These are phyloP conservation scores for Potamarius usumacintae DNA, from an alignment of 2,113 vertebrate genomes.

Conservation along the genomic window DNA sequence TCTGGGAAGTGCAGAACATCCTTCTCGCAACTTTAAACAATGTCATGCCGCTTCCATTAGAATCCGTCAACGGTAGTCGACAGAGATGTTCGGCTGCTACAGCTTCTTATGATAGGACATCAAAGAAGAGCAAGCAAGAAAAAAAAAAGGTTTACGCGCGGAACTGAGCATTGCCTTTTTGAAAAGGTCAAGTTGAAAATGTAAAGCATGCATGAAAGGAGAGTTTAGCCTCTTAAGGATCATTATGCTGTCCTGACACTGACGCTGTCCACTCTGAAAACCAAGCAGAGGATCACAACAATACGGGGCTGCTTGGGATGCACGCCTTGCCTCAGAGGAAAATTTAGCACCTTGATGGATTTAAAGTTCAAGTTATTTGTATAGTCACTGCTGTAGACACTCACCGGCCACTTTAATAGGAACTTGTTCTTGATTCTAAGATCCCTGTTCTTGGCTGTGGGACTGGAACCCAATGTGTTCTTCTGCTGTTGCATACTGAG, in stretches of 20 bases:
- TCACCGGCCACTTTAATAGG: no score
- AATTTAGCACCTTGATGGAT: conserved; percentile 46
- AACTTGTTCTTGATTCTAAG: no score
- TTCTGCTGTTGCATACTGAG: no score
- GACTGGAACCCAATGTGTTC: no score
- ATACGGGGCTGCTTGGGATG: not conserved
- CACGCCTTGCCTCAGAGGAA: not conserved
- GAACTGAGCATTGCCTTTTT: conserved; percentile 11
- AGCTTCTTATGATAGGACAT: not conserved
- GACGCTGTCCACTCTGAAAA: not conserved
- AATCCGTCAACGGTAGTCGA: conserved; percentile 22
- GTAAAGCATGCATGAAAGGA: conserved; percentile 40
- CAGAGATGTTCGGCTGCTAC: conserved; percentile 1
- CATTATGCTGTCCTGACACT: conserved; percentile 4
- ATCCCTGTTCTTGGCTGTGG: no score
- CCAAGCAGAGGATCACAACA: conserved; percentile 20
- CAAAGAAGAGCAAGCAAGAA: not conserved
- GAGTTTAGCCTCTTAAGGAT: conserved; percentile 20
- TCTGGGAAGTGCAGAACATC: conserved; percentile 31
- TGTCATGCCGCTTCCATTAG: not conserved
- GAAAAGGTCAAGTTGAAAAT: conserved; percentile 42
- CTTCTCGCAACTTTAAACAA: conserved; percentile 31
- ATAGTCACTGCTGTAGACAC: conserved; percentile 53
- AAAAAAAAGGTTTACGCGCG: not conserved
- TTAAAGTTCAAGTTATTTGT: not conserved